Evolutionary conservation across 2,797 vertebrate genomes (phyloP).

Genomic region (Enteromius argenteus): DNA sequence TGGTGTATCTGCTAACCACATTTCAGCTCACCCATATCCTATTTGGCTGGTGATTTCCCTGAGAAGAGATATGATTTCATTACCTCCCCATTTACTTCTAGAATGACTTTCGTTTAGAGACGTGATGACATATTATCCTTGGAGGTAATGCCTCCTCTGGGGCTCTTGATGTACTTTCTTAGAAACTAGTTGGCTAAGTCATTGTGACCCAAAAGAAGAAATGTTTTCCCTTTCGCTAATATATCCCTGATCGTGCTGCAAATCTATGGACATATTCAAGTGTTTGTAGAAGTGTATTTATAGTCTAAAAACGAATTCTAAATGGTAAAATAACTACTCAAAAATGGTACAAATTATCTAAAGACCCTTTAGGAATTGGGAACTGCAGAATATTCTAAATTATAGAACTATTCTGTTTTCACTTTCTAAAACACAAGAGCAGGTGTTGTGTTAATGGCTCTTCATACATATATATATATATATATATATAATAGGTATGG

Average conservation of each 20-base stretch:
- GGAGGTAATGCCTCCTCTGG: conserved; percentile 27
- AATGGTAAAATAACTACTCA: background rate
- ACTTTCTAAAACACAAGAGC: background rate
- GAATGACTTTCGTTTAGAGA: conserved; percentile 43
- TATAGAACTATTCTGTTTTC: background rate
- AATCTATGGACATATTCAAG: background rate
- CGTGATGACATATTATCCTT: conserved; percentile 43
- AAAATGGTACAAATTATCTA: background rate
- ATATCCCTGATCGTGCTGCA: background rate
- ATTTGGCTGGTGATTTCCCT: conserved; percentile 32
- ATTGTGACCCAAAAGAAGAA: conserved; percentile 21
- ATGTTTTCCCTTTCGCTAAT: background rate
- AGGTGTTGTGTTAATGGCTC: background rate
- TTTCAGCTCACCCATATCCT: conserved; percentile 9
- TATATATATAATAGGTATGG: background rate
- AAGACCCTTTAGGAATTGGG: background rate
- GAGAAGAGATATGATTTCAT: conserved; percentile 43
- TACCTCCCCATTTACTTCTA: conserved; percentile 43
- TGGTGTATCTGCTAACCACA: background rate
- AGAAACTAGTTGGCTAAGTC: conserved; percentile 31
- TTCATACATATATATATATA: background rate
- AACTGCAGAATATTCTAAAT: background rate
- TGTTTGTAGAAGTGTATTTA: background rate
- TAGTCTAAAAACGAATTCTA: background rate
- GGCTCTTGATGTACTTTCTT: conserved; percentile 39